Base-by-base conservation (phyloP, 2,797 vertebrate genomes). In the Zenarchopterus dispar region DNA sequence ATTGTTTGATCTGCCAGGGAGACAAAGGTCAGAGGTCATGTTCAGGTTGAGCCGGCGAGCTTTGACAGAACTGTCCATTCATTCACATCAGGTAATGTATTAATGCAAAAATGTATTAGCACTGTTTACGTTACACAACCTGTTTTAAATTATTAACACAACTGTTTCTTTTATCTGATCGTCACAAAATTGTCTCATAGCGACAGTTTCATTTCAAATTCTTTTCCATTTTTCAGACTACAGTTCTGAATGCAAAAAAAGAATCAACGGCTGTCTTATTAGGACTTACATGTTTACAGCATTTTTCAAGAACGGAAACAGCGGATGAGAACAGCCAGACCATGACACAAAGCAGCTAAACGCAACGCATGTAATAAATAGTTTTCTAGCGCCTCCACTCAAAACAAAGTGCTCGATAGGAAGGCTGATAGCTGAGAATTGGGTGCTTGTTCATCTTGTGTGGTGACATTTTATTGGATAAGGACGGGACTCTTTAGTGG, bases 381-480 rank as follows among this genome's bases (percentile, higher is more conserved):
- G 49, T 68, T 62, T 77, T 73, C 75, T 67, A 73, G 52, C 80
- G 70, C 47, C 59, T 52, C 21, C 36, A 72, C 64, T 81, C 73
- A 67, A 80, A 90, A 84, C 75, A 81, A 51, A 57, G 62, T 48
- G 53, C 16, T 21, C 72, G 88, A 89, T 88, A 81, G 88, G 85
- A 91, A 91, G 88, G 87, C 71, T 77, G 92, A 93, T 92, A 88
- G n/a, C 61, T 11, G 39, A 81, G 73, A 70, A 73, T 84, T 67
- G 77, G 50, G 36, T 71, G 77, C 76, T 82, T 81, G 76, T 81
- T 85, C 81, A 73, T 89, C 88, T 89, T 88, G 82, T 91, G 86
- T 73, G 86, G 84, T 87, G 88, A 86, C 86, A 89, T 90, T 89
- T 91, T 85, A 89, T 90, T 90, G 86, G 84, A 89, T 80, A 83